Conservation (phyloP, 92 coral and sea anemone genomes). For the Phenganax stokvisi region DNA sequence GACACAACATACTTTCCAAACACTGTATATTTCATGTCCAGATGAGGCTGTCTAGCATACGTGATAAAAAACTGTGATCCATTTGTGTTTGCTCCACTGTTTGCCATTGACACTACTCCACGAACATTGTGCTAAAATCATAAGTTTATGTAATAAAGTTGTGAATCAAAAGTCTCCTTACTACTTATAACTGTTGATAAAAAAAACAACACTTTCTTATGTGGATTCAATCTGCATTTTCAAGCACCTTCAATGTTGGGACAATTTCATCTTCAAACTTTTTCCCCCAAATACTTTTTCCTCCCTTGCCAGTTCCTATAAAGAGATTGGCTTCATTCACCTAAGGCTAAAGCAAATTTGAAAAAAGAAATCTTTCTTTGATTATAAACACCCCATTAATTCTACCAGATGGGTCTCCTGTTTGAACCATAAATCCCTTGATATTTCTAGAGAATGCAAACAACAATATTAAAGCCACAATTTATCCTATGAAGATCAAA, state of each 20-base stretch:
- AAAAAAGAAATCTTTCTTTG: background rate
- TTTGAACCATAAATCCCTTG: constrained; percentile 94
- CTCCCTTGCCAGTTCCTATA: constrained; percentile 87
- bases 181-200: background rate
- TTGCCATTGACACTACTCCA: constrained; percentile 93
- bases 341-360: background rate
- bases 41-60: constrained; percentile 87
- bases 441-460: constrained; percentile 56
- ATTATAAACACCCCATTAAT: background rate
- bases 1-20: constrained; percentile 78
- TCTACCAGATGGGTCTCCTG: constrained; percentile 94
- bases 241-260: constrained; percentile 80
- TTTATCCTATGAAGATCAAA: background rate
- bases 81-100: constrained; percentile 85
- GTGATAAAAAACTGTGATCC: constrained; percentile 90
- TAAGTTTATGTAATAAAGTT: background rate
- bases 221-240: background rate
- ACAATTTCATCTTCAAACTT: constrained; percentile 92
- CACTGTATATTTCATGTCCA: constrained; percentile 94
- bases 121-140: constrained; percentile 77
- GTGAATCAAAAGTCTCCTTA: background rate
- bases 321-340: background rate
- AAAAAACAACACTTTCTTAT: background rate
- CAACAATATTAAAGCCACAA: background rate
- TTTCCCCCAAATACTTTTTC: constrained; percentile 92